Evolutionary conservation across 1,140 invertebrate species (phyloP), one percentile per base, ranked within the genome.

Genomic region (Drosophila melanica): DNA sequence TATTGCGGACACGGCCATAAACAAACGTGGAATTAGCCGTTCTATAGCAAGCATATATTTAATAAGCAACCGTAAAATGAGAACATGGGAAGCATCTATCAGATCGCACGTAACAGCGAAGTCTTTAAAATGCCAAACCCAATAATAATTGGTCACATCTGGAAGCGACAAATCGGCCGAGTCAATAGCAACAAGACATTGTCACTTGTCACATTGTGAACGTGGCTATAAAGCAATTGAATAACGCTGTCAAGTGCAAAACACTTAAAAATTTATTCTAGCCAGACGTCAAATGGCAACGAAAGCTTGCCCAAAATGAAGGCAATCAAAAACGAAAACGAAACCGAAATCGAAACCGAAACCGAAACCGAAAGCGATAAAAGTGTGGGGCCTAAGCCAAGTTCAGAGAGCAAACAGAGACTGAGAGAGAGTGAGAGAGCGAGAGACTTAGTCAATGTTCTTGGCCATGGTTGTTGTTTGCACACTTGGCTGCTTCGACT

Each of bases 391-490:
- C 41, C 55, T 66, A 84, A 82, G 75, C 81, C 81, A 86, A 86
- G 81, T 86, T 86, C 81, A 87, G 70, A 76, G 51, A 54, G 69
- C 33, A 47, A 20, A 39, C 33, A 45, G 27, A 14, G 8, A n/a
- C n/a, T n/a, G 9, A 41, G 50, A 63, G 18, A 44, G 12, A 66
- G 44, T 6, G 12, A 11, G 4, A 33, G 16, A 55, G n/a, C 14
- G 35, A 48, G 33, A 20, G 37, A 44, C 50, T n/a, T 11, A 41
- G 74, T 62, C 41, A 76, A 78, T 76, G 84, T 89, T 89, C 84
- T 89, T 89, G 84, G 84, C 85, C 79, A 84, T 89, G 84, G 84
- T 65, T 70, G 51, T 48, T 84, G 66, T 74, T 87, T 89, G 79
- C 84, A 75, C 81, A 85, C 68, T 85, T 74, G 84, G 84, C 73